Percentiles rank a stretch among this genome's conserved stretches.
Evolutionary conservation across 2,888 invertebrate genomes (phyloP).

Genomic region (Lasiommata megera): DNA sequence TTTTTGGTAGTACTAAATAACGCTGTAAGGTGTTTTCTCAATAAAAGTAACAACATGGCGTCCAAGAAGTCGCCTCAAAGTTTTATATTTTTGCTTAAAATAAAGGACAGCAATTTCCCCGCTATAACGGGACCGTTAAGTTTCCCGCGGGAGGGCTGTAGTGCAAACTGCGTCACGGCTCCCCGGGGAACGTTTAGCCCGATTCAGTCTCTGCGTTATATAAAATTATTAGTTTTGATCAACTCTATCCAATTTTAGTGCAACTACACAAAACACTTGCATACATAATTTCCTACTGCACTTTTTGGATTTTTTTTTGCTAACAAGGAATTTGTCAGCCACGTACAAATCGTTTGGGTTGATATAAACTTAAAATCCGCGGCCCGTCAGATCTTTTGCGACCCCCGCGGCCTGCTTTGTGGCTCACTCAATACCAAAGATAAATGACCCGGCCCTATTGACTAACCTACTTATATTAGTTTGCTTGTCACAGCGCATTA

Average conservation of each 20-base stretch:
- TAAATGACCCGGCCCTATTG: too few species aligned
- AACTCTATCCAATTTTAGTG: background rate
- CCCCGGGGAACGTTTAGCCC: slow-evolving; percentile 11
- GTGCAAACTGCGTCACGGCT: slow-evolving; percentile 14
- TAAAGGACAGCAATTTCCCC: background rate
- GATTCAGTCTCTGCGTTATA: background rate
- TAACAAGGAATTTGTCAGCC: too few species aligned
- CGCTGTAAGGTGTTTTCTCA: background rate
- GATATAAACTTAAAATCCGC: too few species aligned
- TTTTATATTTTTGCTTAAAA: slow-evolving; percentile 1
- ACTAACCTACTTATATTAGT: too few species aligned
- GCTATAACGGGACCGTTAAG: background rate
- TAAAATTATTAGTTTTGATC: slow-evolving; percentile 6
- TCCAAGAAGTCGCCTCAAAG: background rate
- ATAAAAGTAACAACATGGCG: background rate
- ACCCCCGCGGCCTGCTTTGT: too few species aligned
- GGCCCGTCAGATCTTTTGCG: too few species aligned
- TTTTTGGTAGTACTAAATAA: too few species aligned
- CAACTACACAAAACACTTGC: background rate
- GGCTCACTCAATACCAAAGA: too few species aligned
- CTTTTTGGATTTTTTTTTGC: too few species aligned
- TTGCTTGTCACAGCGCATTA: too few species aligned
- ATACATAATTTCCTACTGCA: background rate
- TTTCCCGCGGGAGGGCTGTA: slow-evolving; percentile 1
- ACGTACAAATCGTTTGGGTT: too few species aligned